Evolutionary conservation across 2,113 vertebrate genomes (phyloP).

Genomic region (Salvelinus fontinalis): DNA sequence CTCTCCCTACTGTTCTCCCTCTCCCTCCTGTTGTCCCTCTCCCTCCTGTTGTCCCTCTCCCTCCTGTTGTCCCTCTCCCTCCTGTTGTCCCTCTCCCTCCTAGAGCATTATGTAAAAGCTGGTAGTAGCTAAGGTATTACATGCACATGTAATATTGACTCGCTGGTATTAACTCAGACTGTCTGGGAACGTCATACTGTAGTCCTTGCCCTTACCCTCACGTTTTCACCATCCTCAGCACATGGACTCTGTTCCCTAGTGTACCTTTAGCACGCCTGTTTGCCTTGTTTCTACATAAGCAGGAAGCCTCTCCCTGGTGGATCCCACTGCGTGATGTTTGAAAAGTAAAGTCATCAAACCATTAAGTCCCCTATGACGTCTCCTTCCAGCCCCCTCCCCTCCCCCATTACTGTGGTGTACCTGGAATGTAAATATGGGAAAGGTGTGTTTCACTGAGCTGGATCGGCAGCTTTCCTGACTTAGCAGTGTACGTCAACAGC

Average conservation of each 20-base stretch:
- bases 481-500: background rate
- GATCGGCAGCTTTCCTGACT: background rate
- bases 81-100: background rate
- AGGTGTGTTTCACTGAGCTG: conserved; percentile 40
- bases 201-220: conserved; percentile 21
- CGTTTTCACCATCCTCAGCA: conserved; percentile 34
- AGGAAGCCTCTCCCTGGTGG: background rate
- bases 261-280: background rate
- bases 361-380: no score
- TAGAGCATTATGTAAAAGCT: background rate
- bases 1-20: background rate
- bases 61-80: background rate
- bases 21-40: background rate
- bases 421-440: conserved; percentile 59
- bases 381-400: background rate
- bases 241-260: background rate
- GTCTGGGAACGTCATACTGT: background rate
- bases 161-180: background rate
- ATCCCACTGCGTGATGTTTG: background rate
- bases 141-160: background rate
- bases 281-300: background rate
- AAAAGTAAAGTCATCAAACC: background rate
- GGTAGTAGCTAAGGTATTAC: background rate
- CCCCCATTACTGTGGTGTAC: conserved; percentile 19
- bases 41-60: background rate